Conservation (phyloP, 2,888 invertebrate species). For the Junonia oenone region DNA sequence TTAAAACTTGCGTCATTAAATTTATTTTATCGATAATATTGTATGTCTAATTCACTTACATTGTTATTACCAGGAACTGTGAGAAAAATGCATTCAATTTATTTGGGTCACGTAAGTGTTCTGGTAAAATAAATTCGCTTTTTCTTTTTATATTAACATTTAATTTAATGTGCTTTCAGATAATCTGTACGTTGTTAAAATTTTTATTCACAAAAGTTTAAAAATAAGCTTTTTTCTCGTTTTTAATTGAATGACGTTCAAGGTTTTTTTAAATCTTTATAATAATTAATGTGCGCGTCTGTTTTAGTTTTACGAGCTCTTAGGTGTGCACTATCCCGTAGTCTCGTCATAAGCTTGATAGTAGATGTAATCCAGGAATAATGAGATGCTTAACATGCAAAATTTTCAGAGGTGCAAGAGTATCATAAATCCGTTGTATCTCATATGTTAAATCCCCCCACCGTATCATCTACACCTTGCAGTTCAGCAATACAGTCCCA, state of each 20-base stretch:
- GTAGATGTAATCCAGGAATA: constrained; percentile 6
- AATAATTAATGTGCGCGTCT: neutral
- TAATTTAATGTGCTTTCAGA: too few relatives aligned
- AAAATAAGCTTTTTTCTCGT: constrained; percentile 6
- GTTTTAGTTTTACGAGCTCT: neutral
- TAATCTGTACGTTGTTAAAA: neutral
- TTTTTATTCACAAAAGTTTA: constrained; percentile 4
- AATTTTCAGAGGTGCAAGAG: neutral
- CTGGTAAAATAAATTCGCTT: too few relatives aligned
- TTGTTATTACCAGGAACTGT: neutral
- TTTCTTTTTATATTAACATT: too few relatives aligned
- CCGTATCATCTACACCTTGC: too few relatives aligned
- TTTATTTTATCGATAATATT: too few relatives aligned
- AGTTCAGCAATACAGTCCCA: neutral
- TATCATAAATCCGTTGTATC: too few relatives aligned
- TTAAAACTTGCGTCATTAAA: too few relatives aligned
- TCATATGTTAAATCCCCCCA: too few relatives aligned
- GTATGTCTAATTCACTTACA: too few relatives aligned
- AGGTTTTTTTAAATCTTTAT: constrained; percentile 3
- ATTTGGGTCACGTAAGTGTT: neutral
- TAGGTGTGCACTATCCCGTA: neutral
- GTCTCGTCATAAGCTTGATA: constrained; percentile 5
- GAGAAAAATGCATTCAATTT: neutral
- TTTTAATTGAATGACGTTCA: neutral
- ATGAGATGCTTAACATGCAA: neutral